These are phyloP conservation scores for Galerucella pusilla DNA, from an alignment of 2,888 invertebrate genomes.

Conservation along the genomic window DNA sequence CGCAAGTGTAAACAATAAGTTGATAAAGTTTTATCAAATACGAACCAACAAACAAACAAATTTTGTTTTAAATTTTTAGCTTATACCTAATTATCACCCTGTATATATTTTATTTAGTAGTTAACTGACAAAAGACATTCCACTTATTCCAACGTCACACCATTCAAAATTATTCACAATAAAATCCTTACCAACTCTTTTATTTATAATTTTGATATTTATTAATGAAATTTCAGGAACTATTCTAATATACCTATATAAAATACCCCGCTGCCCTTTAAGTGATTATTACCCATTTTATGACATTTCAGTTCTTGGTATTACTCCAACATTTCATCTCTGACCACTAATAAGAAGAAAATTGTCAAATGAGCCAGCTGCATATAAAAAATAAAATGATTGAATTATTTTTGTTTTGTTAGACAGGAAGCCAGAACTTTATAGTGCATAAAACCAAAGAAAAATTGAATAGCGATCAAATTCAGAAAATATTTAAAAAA, in stretches of 20 bases:
- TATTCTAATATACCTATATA: neutral
- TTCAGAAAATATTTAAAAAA: no score
- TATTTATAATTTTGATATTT: neutral
- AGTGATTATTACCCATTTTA: slow-evolving; percentile 30
- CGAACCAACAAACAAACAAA: no score
- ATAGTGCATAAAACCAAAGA: neutral
- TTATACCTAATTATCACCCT: neutral
- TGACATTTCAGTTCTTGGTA: slow-evolving; percentile 24
- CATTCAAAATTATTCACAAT: neutral
- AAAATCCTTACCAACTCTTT: neutral
- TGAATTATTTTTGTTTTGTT: slow-evolving; percentile 34
- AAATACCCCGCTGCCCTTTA: slow-evolving; percentile 20
- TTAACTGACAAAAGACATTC: neutral
- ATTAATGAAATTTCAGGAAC: neutral
- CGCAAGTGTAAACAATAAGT: no score
- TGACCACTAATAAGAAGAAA: slow-evolving; percentile 28
- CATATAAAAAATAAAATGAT: slow-evolving; percentile 42
- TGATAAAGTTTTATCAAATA: no score
- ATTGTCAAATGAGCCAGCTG: slow-evolving; percentile 32
- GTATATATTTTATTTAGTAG: neutral
- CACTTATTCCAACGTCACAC: neutral
- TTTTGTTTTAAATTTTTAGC: no score
- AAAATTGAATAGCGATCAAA: no score
- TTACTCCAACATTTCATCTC: slow-evolving; percentile 28
- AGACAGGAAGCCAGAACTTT: slow-evolving; percentile 13